These are phyloP conservation scores for Drosophila buzzatii DNA, from an alignment of 2,888 invertebrate genomes.

Conservation along the genomic window DNA sequence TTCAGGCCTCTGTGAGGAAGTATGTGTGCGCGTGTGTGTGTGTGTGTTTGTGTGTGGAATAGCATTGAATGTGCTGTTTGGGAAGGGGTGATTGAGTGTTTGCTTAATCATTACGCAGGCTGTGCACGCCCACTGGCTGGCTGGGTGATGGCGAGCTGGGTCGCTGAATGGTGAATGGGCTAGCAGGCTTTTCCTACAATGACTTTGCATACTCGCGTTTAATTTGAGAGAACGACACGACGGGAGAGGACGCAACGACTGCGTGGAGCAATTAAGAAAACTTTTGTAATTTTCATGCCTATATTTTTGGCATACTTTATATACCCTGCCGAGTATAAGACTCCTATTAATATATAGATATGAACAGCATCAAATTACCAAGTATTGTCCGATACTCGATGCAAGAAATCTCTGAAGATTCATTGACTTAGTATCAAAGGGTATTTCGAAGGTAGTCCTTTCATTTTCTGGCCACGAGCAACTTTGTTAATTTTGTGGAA, in stretches of 20 bases:
- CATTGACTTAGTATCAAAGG: neutral
- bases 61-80: constrained; percentile 16
- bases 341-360: neutral
- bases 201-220: constrained; percentile 78
- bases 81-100: constrained; percentile 44
- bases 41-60: constrained; percentile 3
- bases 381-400: neutral
- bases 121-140: constrained; percentile 38
- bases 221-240: constrained; percentile 60
- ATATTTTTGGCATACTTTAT: constrained; percentile 57
- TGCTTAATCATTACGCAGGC: constrained; percentile 67
- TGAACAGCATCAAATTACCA: neutral
- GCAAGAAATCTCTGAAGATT: neutral
- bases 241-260: constrained; percentile 5
- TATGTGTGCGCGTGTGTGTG: neutral
- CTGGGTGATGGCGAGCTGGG: neutral
- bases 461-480: constrained; percentile 1
- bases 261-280: constrained; percentile 74
- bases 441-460: constrained; percentile 21
- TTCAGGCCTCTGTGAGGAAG: constrained; percentile 35
- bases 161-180: constrained; percentile 4
- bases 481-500: constrained; percentile 22
- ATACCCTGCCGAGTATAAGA: constrained; percentile 23
- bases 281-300: constrained; percentile 77
- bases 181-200: constrained; percentile 48